Conservation (phyloP, 2,113 vertebrate species). For the Zapornia atra region DNA sequence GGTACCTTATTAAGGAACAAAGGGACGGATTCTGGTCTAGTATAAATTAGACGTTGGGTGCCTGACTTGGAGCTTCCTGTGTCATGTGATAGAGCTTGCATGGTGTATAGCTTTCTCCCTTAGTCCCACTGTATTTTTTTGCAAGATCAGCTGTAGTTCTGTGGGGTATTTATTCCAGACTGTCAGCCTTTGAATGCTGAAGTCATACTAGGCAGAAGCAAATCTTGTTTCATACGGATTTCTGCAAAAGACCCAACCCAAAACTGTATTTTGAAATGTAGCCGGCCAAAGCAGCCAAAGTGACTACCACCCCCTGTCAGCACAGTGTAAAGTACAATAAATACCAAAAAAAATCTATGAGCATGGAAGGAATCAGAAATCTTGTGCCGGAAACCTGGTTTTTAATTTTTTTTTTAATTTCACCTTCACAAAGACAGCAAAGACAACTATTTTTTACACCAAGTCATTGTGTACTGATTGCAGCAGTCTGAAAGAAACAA, state of each 20-base stretch:
- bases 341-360: neutral
- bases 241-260: neutral
- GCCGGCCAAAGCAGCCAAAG: neutral
- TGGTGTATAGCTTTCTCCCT: neutral
- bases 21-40: neutral
- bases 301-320: neutral
- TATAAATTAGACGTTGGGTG: slow-evolving; percentile 19
- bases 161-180: neutral
- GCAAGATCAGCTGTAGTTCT: neutral
- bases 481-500: slow-evolving; percentile 66
- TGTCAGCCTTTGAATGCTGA: neutral
- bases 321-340: neutral
- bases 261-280: neutral
- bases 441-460: slow-evolving; percentile 59
- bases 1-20: neutral
- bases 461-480: slow-evolving; percentile 51
- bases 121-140: neutral
- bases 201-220: neutral
- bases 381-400: neutral
- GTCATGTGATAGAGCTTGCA: neutral
- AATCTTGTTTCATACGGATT: neutral
- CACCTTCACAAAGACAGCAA: slow-evolving; percentile 55
- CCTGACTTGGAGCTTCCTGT: neutral
- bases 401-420: slow-evolving; percentile 62
- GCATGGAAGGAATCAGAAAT: neutral